Evolutionary conservation across 2,797 vertebrate species (phyloP).

Genomic region (Leuciscus waleckii): DNA sequence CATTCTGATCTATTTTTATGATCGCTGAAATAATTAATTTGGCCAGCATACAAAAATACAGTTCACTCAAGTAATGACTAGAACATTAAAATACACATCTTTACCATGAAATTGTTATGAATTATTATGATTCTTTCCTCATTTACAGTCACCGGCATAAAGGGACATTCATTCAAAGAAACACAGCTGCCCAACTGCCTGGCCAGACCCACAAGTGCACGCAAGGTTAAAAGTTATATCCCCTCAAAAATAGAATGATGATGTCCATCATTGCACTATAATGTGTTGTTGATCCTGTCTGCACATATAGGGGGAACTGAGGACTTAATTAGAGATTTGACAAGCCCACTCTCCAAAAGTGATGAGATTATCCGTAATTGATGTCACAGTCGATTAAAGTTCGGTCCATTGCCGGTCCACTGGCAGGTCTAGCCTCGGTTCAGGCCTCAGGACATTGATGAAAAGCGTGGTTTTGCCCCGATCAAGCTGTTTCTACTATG

Average conservation of each 20-base stretch:
- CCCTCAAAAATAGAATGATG: constrained; percentile 71
- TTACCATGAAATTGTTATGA: not conserved
- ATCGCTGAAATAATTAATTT: not conserved
- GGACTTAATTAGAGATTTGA: constrained; percentile 91
- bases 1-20: not conserved
- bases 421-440: constrained; percentile 87
- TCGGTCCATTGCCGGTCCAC: constrained; percentile 83
- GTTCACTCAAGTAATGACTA: not conserved
- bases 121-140: not conserved
- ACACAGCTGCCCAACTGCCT: not conserved
- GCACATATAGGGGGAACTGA: constrained; percentile 81
- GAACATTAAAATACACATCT: not conserved
- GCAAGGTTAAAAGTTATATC: constrained; percentile 35
- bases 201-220: constrained; percentile 4
- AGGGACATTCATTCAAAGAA: not conserved
- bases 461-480: constrained; percentile 81
- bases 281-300: constrained; percentile 79
- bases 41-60: not conserved
- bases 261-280: constrained; percentile 81
- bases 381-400: constrained; percentile 90
- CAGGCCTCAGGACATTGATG: constrained; percentile 87
- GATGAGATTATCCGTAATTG: constrained; percentile 95
- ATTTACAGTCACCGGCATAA: not conserved
- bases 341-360: constrained; percentile 89
- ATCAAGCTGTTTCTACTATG: constrained; percentile 81